Evolutionary conservation across 1,140 invertebrate genomes (phyloP).

Genomic region (Euura saliciscinereae): DNA sequence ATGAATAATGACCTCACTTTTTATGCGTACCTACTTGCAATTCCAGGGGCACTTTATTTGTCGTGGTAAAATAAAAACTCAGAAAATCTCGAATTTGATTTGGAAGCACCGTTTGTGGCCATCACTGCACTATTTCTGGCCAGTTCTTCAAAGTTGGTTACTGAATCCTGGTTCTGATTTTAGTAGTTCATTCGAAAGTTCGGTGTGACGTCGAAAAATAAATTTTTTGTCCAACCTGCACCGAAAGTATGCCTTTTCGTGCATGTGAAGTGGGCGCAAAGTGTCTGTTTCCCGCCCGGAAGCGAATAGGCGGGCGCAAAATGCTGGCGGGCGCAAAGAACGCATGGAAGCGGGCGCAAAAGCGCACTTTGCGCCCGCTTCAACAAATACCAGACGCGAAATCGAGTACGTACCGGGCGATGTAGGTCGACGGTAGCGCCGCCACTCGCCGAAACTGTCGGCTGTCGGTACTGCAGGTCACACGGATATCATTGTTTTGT

Average conservation of each 20-base stretch:
- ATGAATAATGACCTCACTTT: too few species aligned
- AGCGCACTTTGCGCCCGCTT: not conserved
- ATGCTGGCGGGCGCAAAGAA: not conserved
- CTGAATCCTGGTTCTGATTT: too few species aligned
- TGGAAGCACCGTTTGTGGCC: too few species aligned
- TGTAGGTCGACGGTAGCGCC: not conserved
- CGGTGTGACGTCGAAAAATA: too few species aligned
- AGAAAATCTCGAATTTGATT: too few species aligned
- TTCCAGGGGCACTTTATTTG: too few species aligned
- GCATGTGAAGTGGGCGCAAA: not conserved
- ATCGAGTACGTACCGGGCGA: not conserved
- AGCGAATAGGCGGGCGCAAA: not conserved
- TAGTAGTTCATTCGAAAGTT: too few species aligned
- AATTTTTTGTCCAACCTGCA: not conserved
- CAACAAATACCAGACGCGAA: not conserved
- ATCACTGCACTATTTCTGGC: too few species aligned
- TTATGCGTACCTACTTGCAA: too few species aligned
- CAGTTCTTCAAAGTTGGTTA: too few species aligned
- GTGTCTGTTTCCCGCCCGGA: not conserved
- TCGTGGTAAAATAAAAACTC: too few species aligned
- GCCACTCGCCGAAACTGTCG: not conserved
- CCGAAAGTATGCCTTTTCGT: not conserved
- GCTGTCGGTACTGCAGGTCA: not conserved
- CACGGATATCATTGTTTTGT: not conserved
- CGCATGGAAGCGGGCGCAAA: not conserved